These are phyloP conservation scores for Xylophagus ater DNA, from an alignment of 2,888 invertebrate genomes.

Conservation along the genomic window DNA sequence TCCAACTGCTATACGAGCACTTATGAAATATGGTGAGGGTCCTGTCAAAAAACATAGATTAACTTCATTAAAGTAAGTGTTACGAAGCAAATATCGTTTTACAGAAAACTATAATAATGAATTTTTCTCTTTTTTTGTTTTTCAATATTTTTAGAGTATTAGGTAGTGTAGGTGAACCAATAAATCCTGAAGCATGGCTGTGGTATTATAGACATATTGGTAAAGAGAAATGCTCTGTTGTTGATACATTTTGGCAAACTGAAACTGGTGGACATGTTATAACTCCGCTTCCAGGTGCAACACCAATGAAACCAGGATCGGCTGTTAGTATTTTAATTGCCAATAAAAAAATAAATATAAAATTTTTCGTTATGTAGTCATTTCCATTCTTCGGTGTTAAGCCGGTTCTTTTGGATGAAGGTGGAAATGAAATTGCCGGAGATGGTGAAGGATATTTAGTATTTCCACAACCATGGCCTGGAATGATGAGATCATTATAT, in stretches of 20 bases:
- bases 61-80: constrained; percentile 32
- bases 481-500: constrained; percentile 91
- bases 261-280: constrained; percentile 98
- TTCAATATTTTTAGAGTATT: constrained; percentile 66
- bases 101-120: neutral
- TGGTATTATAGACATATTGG: constrained; percentile 89
- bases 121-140: constrained; percentile 6
- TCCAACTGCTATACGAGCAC: constrained; percentile 90
- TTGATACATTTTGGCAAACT: constrained; percentile 99
- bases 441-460: constrained; percentile 91
- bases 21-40: constrained; percentile 90
- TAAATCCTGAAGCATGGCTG: constrained; percentile 95
- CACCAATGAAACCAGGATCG: constrained; percentile 95
- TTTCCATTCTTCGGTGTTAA: constrained; percentile 97
- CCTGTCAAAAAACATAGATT: constrained; percentile 59
- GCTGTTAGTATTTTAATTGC: constrained; percentile 57
- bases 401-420: constrained; percentile 77
- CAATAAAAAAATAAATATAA: constrained; percentile 2
- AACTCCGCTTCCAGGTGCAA: constrained; percentile 90
- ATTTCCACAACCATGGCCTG: constrained; percentile 94
- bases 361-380: constrained; percentile 45
- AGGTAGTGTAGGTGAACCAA: constrained; percentile 98
- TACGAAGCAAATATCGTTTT: neutral
- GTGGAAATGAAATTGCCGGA: constrained; percentile 73
- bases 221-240: constrained; percentile 74